These are phyloP conservation scores for Mormyrus iriodes DNA, from an alignment of 2,113 vertebrate genomes.

Conservation along the genomic window DNA sequence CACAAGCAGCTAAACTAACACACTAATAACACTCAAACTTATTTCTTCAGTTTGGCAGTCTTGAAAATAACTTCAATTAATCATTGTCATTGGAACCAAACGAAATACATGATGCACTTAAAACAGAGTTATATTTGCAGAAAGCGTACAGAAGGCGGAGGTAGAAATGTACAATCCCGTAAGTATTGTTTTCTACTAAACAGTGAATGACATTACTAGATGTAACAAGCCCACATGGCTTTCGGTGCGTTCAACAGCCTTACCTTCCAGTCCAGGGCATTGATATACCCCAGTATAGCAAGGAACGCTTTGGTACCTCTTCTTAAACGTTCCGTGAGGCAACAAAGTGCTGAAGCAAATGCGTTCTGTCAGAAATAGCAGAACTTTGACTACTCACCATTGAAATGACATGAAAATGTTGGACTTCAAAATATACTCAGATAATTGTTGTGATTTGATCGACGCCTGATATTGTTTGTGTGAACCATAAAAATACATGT, in stretches of 20 bases:
- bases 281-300: neutral
- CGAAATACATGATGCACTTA: neutral
- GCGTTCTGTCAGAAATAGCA: neutral
- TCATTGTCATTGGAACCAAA: neutral
- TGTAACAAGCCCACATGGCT: neutral
- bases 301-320: neutral
- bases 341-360: neutral
- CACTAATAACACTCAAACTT: neutral
- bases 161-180: neutral
- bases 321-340: neutral
- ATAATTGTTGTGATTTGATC: neutral
- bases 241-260: neutral
- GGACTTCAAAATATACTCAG: neutral
- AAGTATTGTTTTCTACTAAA: neutral
- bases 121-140: neutral
- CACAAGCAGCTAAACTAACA: neutral
- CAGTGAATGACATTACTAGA: neutral
- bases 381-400: neutral
- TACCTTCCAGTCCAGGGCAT: neutral
- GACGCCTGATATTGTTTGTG: neutral
- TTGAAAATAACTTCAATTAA: neutral
- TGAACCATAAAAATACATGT: neutral
- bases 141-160: neutral
- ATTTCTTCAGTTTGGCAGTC: neutral
- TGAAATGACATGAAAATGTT: neutral